phyloP scores from a whole-genome alignment of 1,140 invertebrate species.

The Pissodes strobi region DNA sequence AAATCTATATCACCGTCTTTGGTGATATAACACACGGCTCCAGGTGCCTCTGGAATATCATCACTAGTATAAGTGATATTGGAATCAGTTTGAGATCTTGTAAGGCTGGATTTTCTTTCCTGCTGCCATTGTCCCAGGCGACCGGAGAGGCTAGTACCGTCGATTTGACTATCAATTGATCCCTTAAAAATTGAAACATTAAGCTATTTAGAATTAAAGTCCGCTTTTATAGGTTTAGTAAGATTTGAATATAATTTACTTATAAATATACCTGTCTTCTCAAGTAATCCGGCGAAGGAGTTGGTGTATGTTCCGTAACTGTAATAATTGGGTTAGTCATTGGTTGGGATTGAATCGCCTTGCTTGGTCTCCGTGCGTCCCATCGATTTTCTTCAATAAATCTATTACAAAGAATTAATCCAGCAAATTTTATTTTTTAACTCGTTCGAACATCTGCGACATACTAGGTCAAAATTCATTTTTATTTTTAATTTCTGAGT shows the following conservation, averaged over 20 bases:
- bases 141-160: slow-evolving; percentile 70
- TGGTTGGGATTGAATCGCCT: slow-evolving; percentile 39
- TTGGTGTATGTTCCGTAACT: slow-evolving; percentile 92
- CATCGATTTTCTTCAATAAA: slow-evolving; percentile 66
- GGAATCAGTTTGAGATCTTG: slow-evolving; percentile 91
- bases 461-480: too few relatives aligned
- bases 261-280: slow-evolving; percentile 73
- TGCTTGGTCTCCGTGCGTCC: slow-evolving; percentile 58
- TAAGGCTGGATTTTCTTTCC: slow-evolving; percentile 71
- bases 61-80: slow-evolving; percentile 87
- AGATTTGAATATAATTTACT: too few relatives aligned
- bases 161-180: slow-evolving; percentile 79
- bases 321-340: slow-evolving; percentile 90
- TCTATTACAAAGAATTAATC: too few relatives aligned
- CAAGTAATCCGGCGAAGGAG: slow-evolving; percentile 82
- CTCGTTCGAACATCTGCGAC: too few relatives aligned
- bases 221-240: too few relatives aligned
- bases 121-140: slow-evolving; percentile 61
- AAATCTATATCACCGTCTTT: slow-evolving; percentile 93
- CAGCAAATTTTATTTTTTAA: too few relatives aligned
- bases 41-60: slow-evolving; percentile 82
- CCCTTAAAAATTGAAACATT: slow-evolving; percentile 60
- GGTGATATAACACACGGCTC: slow-evolving; percentile 90
- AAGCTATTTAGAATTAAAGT: too few relatives aligned
- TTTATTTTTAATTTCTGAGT: too few relatives aligned